These are phyloP conservation scores for Leguminivora glycinivorella DNA, from an alignment of 1,140 invertebrate species.

Conservation along the genomic window DNA sequence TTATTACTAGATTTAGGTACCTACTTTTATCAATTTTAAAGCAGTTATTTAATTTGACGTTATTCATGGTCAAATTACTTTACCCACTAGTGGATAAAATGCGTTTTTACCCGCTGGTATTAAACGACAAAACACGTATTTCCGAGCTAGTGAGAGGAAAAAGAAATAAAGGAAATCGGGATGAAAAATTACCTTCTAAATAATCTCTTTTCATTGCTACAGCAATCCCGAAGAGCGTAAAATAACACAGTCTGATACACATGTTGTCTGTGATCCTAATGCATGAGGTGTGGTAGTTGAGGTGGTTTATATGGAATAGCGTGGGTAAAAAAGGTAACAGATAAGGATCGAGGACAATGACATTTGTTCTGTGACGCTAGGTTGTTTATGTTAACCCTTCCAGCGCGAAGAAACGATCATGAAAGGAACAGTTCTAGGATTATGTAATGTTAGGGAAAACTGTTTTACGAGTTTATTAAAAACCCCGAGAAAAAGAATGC, in stretches of 20 bases:
- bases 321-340: constrained; percentile 39
- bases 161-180: no score
- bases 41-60: no score
- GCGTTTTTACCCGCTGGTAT: no score
- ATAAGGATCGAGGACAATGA: constrained; percentile 54
- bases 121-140: no score
- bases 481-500: no score
- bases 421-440: not conserved
- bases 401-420: not conserved
- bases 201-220: not conserved
- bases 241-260: constrained; percentile 14
- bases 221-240: not conserved
- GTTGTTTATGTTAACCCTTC: constrained; percentile 49
- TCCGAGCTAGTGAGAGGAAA: no score
- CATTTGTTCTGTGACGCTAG: constrained; percentile 55
- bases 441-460: no score
- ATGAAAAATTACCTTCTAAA: not conserved
- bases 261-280: constrained; percentile 34
- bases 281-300: constrained; percentile 40
- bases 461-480: no score
- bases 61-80: no score
- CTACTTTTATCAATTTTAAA: no score
- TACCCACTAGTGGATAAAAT: no score
- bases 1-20: no score
- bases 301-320: constrained; percentile 58